These are phyloP conservation scores for Matsumyia berberina DNA, from an alignment of 2,888 invertebrate genomes.

Conservation along the genomic window DNA sequence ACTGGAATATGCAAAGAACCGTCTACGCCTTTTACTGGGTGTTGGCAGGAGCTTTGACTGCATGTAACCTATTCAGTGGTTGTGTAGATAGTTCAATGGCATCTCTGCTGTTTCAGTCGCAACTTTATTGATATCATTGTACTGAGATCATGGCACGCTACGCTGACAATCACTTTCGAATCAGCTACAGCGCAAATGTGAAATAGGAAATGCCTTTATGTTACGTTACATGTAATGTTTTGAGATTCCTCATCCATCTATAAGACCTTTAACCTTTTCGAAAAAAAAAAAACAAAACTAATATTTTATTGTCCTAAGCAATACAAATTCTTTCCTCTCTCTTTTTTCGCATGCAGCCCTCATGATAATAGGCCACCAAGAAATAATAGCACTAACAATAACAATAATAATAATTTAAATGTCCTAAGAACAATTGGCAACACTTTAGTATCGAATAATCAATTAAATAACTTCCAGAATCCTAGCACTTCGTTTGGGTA, in stretches of 20 bases:
- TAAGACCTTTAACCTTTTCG: background rate
- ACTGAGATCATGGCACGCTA: no score
- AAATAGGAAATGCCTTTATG: no score
- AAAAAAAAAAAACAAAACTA: slow-evolving; percentile 29
- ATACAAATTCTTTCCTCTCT: slow-evolving; percentile 68
- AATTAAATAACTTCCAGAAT: slow-evolving; percentile 84
- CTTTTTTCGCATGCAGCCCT: slow-evolving; percentile 80
- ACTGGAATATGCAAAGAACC: no score
- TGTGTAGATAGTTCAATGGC: no score
- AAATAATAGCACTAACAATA: slow-evolving; percentile 80
- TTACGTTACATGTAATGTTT: background rate
- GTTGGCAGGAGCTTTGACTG: no score
- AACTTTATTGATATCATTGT: no score
- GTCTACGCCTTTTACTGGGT: no score
- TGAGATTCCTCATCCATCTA: slow-evolving; percentile 24
- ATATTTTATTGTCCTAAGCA: slow-evolving; percentile 63
- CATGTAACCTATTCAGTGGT: no score
- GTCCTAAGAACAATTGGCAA: slow-evolving; percentile 84
- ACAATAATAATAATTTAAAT: slow-evolving; percentile 81
- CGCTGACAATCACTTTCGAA: no score
- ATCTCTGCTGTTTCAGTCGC: no score
- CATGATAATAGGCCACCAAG: slow-evolving; percentile 83
- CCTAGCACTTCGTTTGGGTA: slow-evolving; percentile 84
- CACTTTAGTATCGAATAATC: slow-evolving; percentile 84
- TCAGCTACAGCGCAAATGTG: no score